Percentiles rank a stretch among this genome's conserved stretches.
These are phyloP conservation scores for Uria lomvia DNA, from an alignment of 2,113 vertebrate species.

Conservation along the genomic window DNA sequence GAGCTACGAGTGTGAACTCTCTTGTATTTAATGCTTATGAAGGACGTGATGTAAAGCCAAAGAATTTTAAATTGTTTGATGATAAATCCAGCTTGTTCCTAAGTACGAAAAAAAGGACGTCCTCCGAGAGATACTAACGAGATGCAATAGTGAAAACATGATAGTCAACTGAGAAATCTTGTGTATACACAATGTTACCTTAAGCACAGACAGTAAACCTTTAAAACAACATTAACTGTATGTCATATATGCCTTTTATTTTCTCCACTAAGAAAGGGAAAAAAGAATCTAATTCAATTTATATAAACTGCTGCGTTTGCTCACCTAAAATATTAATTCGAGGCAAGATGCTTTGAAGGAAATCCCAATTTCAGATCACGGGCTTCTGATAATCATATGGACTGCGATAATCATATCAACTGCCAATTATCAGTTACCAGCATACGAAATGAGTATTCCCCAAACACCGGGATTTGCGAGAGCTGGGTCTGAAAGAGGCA, in stretches of 20 bases:
- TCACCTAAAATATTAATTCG: not conserved
- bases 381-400: not conserved
- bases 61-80: not conserved
- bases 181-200: not conserved
- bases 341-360: not conserved
- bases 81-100: not conserved
- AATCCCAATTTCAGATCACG: not conserved
- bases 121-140: not conserved
- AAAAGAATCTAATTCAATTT: not conserved
- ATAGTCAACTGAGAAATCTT: not conserved
- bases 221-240: not conserved
- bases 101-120: not conserved
- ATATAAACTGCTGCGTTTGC: not conserved
- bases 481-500: not conserved
- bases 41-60: not conserved
- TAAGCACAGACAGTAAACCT: not conserved
- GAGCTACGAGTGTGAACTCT: not conserved
- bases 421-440: not conserved
- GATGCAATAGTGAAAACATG: not conserved
- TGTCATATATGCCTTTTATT: not conserved
- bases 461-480: not conserved
- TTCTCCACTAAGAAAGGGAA: not conserved
- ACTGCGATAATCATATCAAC: not conserved
- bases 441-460: not conserved
- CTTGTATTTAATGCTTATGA: not conserved